These are phyloP conservation scores for Potorous gilbertii DNA, from an alignment of 2,797 vertebrate genomes.

Conservation along the genomic window DNA sequence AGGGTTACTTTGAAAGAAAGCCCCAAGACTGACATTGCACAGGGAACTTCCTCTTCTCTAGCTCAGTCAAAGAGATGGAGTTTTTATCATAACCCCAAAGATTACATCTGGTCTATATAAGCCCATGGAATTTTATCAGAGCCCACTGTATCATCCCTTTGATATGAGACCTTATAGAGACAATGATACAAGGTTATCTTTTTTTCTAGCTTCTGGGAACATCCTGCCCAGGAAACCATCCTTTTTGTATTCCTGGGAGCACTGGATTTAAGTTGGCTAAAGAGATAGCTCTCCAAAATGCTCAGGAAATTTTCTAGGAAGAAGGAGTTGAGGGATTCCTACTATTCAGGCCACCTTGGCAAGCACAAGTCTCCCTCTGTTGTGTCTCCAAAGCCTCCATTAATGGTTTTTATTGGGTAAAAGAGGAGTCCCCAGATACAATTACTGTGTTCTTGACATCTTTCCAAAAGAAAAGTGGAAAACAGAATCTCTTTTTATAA, in stretches of 20 bases:
- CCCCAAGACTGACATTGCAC: not conserved
- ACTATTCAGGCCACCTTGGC: not conserved
- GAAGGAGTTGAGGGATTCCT: not conserved
- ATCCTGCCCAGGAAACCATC: too few relatives aligned
- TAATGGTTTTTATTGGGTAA: not conserved
- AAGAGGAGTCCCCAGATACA: not conserved
- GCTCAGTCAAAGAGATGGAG: not conserved
- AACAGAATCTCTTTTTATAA: not conserved
- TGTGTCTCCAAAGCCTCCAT: not conserved
- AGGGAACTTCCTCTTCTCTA: not conserved
- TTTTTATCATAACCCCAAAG: not conserved
- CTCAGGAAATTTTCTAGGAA: not conserved
- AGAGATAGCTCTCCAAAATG: not conserved
- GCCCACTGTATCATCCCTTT: too few relatives aligned
- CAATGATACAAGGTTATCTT: too few relatives aligned
- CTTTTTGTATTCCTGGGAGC: not conserved
- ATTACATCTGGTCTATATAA: too few relatives aligned
- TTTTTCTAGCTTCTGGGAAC: too few relatives aligned
- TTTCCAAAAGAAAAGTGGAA: not conserved
- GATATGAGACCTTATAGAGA: too few relatives aligned
- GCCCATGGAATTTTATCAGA: not conserved
- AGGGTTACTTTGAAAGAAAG: not conserved
- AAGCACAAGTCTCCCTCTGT: not conserved
- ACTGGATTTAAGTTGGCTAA: not conserved
- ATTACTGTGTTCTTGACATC: not conserved